Conservation (phyloP, 2,113 vertebrate species). For the Chloropsis hardwickii region DNA sequence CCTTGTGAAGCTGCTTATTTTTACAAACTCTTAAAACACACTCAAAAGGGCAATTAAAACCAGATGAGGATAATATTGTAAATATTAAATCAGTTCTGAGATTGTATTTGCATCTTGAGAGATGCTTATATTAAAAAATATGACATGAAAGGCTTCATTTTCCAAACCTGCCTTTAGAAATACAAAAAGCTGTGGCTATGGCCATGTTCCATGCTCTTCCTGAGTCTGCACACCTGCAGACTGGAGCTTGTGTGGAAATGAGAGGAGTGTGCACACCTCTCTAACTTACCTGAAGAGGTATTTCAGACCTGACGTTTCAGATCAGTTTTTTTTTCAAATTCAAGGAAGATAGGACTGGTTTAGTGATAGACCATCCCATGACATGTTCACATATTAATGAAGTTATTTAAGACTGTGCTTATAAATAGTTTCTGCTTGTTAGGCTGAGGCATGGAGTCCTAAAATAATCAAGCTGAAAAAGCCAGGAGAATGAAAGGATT, state of each 20-base stretch:
- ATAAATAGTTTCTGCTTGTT: neutral
- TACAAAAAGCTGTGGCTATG: neutral
- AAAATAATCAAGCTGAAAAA: neutral
- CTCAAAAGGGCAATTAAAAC: neutral
- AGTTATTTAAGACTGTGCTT: neutral
- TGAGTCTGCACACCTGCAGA: neutral
- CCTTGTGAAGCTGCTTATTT: neutral
- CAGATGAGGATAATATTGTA: neutral
- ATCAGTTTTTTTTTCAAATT: neutral
- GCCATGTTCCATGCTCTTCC: neutral
- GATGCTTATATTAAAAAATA: neutral
- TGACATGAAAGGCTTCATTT: neutral
- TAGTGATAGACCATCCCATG: no score
- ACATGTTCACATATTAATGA: neutral
- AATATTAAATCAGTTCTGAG: neutral
- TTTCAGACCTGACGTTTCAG: neutral
- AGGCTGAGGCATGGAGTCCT: neutral
- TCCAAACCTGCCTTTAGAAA: neutral
- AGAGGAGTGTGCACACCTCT: neutral
- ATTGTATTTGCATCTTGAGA: neutral
- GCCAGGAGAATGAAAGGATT: neutral
- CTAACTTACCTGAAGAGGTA: neutral
- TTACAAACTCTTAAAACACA: neutral
- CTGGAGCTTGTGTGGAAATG: fast-evolving
- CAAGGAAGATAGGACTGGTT: neutral